Evolutionary conservation across 2,113 vertebrate genomes (phyloP), one percentile per base, ranked within the genome.

Genomic region (Stictonetta naevosa): DNA sequence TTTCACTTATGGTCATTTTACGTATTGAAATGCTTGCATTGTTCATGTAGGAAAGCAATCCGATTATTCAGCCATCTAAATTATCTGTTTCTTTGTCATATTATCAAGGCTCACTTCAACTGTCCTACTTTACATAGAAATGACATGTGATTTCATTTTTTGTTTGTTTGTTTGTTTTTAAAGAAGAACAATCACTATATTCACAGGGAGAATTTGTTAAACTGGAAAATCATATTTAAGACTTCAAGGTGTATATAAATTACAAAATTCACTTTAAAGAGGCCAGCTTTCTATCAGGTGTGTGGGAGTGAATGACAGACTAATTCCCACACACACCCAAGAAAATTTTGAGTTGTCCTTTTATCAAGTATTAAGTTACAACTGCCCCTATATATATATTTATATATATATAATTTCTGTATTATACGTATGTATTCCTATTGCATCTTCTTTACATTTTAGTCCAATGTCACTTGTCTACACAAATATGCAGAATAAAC

Each of bases 151-250:
- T 56, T 96, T 88, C 76, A 67, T 88, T 93, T 85, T 72, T 46
- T 78, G 77, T 60, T 21, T 44, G 13, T 40, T 63, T 53, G 90
- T 83, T 88, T 81, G 13, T 73, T 91, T 92, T 85, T 62, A 50
- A 83, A 46, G 46, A 82, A 72, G 18, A 90, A 71, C 50, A 86
- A 60, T 77, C 20, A 56, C 33, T 81, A 34, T 77, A 83, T 90
- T 90, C 63, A 88, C 25, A 80, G 52, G 13, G 56, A 93, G 25
- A 81, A 84, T 92, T 88, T 62, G 1, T 76, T 84, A 86, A 82
- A 72, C 52, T 95, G 77, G 14, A 81, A 93, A 84, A 82, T 94
- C n/a, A 8, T 84, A 79, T 91, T 96, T 93, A 81, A 86, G 88
- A 62, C 64, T 94, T 76, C 72, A 88, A 94, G 74, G 83, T 87